A percentile compares a stretch with the other conserved stretches of the same genome.
These are phyloP conservation scores for Leucoraja ocellata DNA, from an alignment of 2,797 vertebrate genomes.

Conservation along the genomic window DNA sequence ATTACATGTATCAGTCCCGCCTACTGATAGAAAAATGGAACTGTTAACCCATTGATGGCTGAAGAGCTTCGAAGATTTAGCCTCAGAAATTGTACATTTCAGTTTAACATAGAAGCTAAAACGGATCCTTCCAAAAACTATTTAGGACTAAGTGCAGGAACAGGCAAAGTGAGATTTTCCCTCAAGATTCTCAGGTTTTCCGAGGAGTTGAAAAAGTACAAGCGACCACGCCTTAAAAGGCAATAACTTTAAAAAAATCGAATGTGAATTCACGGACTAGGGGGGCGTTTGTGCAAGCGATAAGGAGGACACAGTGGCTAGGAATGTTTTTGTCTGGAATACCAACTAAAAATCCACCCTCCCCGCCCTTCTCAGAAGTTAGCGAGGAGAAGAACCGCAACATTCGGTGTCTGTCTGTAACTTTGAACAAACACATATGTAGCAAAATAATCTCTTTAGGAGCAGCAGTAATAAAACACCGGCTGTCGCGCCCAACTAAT, in stretches of 20 bases:
- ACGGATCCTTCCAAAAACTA: background rate
- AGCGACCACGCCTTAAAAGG: conserved; percentile 1
- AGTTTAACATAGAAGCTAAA: background rate
- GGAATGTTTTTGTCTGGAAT: background rate
- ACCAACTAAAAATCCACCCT: background rate
- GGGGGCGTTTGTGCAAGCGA: no score
- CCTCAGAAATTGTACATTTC: no score
- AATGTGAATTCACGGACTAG: background rate
- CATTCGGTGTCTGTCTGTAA: background rate
- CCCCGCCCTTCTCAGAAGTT: background rate
- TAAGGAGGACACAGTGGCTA: background rate
- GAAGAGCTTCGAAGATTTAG: background rate
- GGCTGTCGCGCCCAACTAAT: no score
- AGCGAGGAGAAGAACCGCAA: background rate
- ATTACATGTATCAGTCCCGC: background rate
- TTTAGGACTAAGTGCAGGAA: background rate
- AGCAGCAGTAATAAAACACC: background rate
- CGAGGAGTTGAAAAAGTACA: background rate
- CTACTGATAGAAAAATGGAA: background rate
- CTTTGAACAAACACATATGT: background rate
- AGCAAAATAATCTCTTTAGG: background rate
- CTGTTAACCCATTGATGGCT: background rate
- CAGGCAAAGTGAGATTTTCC: background rate
- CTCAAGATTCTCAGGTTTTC: background rate
- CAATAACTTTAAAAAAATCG: background rate